A percentile compares a stretch with the other conserved stretches of the same genome.
phyloP scores from a whole-genome alignment of 2,797 vertebrate genomes.

The Natrix natrix region DNA sequence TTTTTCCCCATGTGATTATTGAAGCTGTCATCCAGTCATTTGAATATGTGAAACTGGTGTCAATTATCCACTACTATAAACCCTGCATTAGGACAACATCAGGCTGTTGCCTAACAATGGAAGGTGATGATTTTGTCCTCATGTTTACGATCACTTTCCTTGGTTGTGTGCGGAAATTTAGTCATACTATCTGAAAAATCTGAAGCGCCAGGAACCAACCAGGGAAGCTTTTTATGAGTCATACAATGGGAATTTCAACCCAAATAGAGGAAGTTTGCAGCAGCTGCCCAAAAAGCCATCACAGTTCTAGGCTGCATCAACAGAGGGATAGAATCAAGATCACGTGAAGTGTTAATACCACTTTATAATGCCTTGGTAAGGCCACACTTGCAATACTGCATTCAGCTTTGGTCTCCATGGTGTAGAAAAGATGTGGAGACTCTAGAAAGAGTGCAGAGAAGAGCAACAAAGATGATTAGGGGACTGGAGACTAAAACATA shows the following conservation, averaged over 20 bases:
- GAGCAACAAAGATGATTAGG: too few species aligned
- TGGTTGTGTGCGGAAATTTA: neutral
- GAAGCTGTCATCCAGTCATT: neutral
- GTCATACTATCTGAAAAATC: neutral
- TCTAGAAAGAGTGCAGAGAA: too few species aligned
- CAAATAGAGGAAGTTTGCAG: neutral
- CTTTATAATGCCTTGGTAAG: too few species aligned
- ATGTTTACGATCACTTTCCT: slow-evolving; percentile 6
- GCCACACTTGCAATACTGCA: too few species aligned
- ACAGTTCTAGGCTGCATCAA: too few species aligned
- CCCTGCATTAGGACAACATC: neutral
- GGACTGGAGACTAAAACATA: too few species aligned
- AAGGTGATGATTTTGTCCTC: neutral
- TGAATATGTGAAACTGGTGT: neutral
- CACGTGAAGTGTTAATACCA: too few species aligned
- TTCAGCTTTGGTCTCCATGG: too few species aligned
- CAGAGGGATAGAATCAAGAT: too few species aligned
- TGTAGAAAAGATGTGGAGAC: too few species aligned
- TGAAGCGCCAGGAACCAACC: neutral
- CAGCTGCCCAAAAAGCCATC: too few species aligned
- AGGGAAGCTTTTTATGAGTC: neutral
- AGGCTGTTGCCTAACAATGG: neutral
- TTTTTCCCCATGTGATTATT: neutral
- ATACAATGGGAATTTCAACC: neutral
- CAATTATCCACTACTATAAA: neutral